phyloP scores from a whole-genome alignment of 2,113 vertebrate genomes.

The Limnothrissa miodon region DNA sequence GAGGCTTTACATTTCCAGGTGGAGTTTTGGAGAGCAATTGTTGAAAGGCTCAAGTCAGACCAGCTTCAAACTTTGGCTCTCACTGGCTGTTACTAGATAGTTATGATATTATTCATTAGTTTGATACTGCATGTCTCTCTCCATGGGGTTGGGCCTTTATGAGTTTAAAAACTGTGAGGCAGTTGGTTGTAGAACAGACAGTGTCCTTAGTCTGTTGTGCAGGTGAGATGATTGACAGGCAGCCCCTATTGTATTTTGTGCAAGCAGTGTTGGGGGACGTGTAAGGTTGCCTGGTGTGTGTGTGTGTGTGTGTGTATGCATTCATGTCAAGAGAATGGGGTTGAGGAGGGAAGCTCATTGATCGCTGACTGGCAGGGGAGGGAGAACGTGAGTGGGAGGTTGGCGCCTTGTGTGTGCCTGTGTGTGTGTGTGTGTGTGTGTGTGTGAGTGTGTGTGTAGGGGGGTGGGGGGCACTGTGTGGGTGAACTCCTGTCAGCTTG shows the following conservation, averaged over 20 bases:
- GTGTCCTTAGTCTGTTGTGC: neutral
- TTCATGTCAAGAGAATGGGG: too few species aligned
- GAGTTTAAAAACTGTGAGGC: neutral
- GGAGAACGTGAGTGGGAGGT: conserved; percentile 7
- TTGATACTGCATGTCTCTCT: neutral
- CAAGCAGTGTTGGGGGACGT: neutral
- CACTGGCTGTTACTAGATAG: neutral
- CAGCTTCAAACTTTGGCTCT: neutral
- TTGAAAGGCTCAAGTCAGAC: neutral
- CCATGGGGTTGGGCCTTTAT: neutral
- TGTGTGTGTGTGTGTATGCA: neutral
- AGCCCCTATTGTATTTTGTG: neutral
- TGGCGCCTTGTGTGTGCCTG: neutral
- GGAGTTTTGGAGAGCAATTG: neutral
- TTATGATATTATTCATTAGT: neutral
- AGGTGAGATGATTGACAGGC: conserved; percentile 11
- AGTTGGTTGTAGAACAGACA: neutral
- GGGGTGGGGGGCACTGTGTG: too few species aligned
- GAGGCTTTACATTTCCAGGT: neutral
- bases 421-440: neutral
- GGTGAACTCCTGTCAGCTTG: neutral
- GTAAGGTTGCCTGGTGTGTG: neutral
- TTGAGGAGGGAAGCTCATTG: conserved; percentile 46
- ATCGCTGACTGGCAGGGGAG: conserved; percentile 44
- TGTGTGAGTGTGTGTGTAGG: neutral